phyloP scores from a whole-genome alignment of 2,113 vertebrate genomes.

The Cryptoleucopteryx plumbea region DNA sequence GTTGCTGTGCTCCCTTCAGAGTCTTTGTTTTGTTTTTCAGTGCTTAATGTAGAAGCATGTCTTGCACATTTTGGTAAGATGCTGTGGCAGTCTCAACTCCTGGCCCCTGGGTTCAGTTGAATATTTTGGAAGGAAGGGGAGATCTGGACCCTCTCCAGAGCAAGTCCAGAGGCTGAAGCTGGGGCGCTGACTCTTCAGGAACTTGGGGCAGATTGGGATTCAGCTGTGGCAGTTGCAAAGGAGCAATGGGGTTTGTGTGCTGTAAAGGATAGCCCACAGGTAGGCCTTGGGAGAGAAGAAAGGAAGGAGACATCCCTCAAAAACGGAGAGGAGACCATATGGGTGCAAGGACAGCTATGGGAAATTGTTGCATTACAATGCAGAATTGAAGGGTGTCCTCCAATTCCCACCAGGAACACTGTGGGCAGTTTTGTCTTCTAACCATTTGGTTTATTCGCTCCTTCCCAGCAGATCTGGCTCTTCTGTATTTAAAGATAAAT shows the following conservation, averaged over 20 bases:
- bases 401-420: not conserved
- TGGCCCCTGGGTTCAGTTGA: not conserved
- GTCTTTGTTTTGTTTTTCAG: not conserved
- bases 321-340: not conserved
- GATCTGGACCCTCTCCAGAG: not conserved
- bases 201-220: not conserved
- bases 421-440: not conserved
- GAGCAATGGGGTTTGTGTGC: not conserved
- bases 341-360: not conserved
- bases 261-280: not conserved
- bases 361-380: not conserved
- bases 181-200: not conserved
- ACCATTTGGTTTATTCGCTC: not conserved
- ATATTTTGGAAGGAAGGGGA: not conserved
- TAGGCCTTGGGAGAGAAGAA: not conserved
- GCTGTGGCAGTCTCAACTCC: not conserved
- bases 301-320: not conserved
- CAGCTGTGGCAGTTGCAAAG: not conserved
- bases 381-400: not conserved
- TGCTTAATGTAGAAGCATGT: not conserved
- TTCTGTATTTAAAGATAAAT: not conserved
- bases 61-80: not conserved
- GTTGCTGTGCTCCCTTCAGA: not conserved
- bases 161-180: not conserved
- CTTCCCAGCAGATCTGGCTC: not conserved